Evolutionary conservation across 2,888 invertebrate species (phyloP), one percentile per base, ranked within the genome.

Genomic region (Chrysomela aeneicollis): DNA sequence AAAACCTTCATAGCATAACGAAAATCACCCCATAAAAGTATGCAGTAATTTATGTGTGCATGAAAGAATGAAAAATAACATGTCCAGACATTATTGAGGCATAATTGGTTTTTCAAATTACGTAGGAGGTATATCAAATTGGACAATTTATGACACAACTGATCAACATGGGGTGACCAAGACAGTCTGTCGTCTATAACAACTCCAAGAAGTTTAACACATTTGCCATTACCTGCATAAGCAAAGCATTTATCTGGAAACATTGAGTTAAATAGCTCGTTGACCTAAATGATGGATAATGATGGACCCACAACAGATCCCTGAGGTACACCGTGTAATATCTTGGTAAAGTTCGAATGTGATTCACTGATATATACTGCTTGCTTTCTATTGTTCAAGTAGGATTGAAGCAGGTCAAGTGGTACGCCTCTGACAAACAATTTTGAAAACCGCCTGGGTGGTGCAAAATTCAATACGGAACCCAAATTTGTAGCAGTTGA

Each of bases 391-490:
- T 42, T 42, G 42, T 17, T 42, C 42, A 12, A 17, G 6, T 42
- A 42, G 4, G 49, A 49, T 17, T 49, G 49, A 9, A 49, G 3
- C 18, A 49, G 19, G 8, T 49, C 49, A 9, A 49, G 49, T 9
- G 49, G 8, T 4, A 49, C 49, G 17, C 49, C 49, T 49, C 49
- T 49, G 49, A 17, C 49, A 19, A n/a, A n/a, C n/a, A n/a, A n/a
- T n/a, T n/a, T n/a, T n/a, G n/a, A n/a, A n/a, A n/a, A n/a, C n/a
- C n/a, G n/a, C n/a, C n/a, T n/a, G n/a, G n/a, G n/a, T n/a, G n/a
- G n/a, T n/a, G n/a, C n/a, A n/a, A n/a, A n/a, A n/a, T n/a, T n/a
- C n/a, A n/a, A n/a, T n/a, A n/a, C n/a, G n/a, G n/a, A n/a, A n/a
- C n/a, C n/a, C n/a, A n/a, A n/a, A n/a, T n/a, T n/a, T n/a, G n/a